Conservation (phyloP, 2,888 invertebrate species). For the Mycalesis mineus region DNA sequence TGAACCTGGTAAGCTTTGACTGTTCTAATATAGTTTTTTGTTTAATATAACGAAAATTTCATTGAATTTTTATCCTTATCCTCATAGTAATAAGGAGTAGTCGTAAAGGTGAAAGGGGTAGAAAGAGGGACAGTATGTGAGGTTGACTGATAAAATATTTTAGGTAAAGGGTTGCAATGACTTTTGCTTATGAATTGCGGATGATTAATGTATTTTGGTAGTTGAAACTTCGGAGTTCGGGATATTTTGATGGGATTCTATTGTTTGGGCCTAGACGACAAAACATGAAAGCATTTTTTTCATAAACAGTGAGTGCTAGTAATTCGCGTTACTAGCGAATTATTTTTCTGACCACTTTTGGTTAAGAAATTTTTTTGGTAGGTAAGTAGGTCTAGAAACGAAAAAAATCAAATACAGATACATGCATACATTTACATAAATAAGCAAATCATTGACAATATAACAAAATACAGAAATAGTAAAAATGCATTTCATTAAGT, state of each 20-base stretch:
- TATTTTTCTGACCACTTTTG: too few relatives aligned
- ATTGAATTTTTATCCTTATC: neutral
- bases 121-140: constrained; percentile 10
- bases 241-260: neutral
- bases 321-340: too few relatives aligned
- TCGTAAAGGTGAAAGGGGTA: neutral
- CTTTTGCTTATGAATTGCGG: constrained; percentile 8
- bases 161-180: constrained; percentile 12
- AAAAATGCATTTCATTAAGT: too few relatives aligned
- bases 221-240: neutral
- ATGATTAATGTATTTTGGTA: constrained; percentile 12
- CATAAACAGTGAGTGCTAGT: too few relatives aligned
- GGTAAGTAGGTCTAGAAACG: too few relatives aligned
- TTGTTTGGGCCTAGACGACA: too few relatives aligned
- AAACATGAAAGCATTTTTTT: too few relatives aligned
- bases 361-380: too few relatives aligned
- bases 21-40: constrained; percentile 7
- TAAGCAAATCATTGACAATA: too few relatives aligned
- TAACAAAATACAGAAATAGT: too few relatives aligned
- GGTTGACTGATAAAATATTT: constrained; percentile 10
- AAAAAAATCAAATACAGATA: too few relatives aligned
- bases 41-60: neutral
- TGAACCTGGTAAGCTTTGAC: neutral
- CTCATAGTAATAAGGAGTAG: neutral
- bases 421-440: too few relatives aligned